Conservation (phyloP, 2,113 vertebrate species). For the Aleadryas rufinucha region DNA sequence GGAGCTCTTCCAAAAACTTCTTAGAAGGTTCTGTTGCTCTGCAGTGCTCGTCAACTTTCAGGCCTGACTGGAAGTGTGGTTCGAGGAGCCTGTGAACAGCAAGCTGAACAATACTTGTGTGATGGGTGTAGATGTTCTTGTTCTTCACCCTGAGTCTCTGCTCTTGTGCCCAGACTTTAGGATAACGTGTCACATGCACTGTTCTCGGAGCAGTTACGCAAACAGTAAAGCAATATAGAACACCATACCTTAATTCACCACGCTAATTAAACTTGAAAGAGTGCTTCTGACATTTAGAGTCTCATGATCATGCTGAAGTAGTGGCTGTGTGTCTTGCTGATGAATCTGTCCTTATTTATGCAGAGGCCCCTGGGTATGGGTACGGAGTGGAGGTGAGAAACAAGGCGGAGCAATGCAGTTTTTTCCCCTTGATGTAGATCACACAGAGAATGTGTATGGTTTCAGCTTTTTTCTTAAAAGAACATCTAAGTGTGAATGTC, state of each 20-base stretch:
- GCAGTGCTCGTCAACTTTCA: neutral
- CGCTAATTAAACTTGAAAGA: slow-evolving; percentile 15
- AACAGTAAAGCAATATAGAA: neutral
- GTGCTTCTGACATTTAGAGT: neutral
- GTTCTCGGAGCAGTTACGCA: neutral
- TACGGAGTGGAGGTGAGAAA: neutral
- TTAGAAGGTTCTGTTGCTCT: neutral
- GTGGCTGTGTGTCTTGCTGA: neutral
- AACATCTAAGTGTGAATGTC: neutral
- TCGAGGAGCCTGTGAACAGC: neutral
- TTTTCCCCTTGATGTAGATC: neutral
- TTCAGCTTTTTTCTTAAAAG: neutral
- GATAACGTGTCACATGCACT: neutral
- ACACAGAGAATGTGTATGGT: neutral
- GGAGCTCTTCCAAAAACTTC: neutral
- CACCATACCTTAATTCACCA: slow-evolving; percentile 7
- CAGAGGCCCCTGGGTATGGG: neutral
- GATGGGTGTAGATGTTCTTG: neutral
- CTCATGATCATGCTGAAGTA: neutral
- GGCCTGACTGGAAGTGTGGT: neutral
- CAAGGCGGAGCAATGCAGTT: neutral
- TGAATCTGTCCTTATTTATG: neutral
- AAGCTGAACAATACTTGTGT: neutral
- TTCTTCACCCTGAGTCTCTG: neutral
- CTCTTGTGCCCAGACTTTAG: neutral